Percentiles rank a stretch among this genome's conserved stretches.
phyloP scores from a whole-genome alignment of 2,797 vertebrate genomes.

The Paramormyrops hopkinsi region DNA sequence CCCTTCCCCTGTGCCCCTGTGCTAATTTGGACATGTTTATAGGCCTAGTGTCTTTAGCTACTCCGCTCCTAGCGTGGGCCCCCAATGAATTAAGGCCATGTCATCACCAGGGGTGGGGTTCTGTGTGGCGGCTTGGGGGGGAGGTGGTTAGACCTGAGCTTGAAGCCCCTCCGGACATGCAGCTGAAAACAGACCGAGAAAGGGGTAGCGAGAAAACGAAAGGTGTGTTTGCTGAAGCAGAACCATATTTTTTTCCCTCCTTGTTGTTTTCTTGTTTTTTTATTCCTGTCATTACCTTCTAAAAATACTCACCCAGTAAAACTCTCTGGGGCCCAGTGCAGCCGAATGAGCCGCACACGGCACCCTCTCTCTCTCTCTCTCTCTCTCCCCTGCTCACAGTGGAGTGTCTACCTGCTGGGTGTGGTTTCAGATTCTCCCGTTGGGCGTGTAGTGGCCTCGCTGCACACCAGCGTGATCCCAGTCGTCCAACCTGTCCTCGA shows the following conservation, averaged over 20 bases:
- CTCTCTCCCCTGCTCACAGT: background rate
- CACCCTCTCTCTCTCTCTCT: background rate
- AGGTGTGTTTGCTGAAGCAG: slow-evolving; percentile 35
- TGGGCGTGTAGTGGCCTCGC: slow-evolving; percentile 40
- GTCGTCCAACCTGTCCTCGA: slow-evolving; percentile 28
- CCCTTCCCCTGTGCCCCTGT: background rate
- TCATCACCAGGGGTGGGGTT: background rate
- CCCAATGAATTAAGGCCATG: background rate
- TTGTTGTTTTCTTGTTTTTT: slow-evolving; percentile 4
- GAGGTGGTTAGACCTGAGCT: background rate
- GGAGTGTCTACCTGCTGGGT: slow-evolving; percentile 6
- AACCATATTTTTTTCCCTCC: slow-evolving; percentile 17
- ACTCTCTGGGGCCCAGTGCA: background rate
- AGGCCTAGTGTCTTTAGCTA: background rate
- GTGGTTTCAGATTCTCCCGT: slow-evolving; percentile 40
- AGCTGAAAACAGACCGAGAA: slow-evolving; percentile 32
- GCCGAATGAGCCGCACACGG: background rate
- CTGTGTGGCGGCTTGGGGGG: background rate
- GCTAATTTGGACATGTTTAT: background rate
- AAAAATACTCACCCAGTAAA: slow-evolving; percentile 11
- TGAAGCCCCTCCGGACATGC: background rate
- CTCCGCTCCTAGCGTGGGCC: background rate
- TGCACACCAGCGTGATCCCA: slow-evolving; percentile 34
- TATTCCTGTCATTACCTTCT: slow-evolving; percentile 13
- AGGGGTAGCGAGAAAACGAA: slow-evolving; percentile 54